These are phyloP conservation scores for Suricata suricatta DNA, from an alignment of 2,113 vertebrate species.

Conservation along the genomic window DNA sequence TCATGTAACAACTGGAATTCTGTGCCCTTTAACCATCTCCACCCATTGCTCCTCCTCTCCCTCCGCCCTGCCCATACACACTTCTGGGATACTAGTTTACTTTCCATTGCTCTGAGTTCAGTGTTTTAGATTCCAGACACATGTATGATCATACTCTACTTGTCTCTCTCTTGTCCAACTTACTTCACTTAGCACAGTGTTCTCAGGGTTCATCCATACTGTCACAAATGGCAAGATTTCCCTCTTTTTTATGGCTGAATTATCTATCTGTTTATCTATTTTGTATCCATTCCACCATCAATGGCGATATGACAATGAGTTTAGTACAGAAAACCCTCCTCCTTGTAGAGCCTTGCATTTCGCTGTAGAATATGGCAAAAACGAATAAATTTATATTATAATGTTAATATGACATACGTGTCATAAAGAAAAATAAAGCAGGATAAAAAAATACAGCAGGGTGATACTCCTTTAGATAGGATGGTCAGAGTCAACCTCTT, in stretches of 20 bases:
- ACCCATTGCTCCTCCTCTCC: not conserved
- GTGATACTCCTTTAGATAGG: not conserved
- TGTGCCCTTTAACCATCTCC: not conserved
- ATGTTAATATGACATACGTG: not conserved
- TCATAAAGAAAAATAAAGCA: constrained; percentile 35
- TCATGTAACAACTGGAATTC: not conserved
- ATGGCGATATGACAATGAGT: not conserved
- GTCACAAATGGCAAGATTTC: not conserved
- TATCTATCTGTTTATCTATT: no score
- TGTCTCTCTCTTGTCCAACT: not conserved
- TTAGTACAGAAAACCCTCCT: not conserved
- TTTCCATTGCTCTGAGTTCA: not conserved
- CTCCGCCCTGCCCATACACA: not conserved
- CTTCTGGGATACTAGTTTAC: not conserved
- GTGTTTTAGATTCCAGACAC: not conserved
- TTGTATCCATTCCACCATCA: not conserved
- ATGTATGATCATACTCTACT: not conserved
- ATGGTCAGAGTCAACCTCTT: not conserved
- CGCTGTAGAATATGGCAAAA: not conserved
- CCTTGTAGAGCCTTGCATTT: not conserved
- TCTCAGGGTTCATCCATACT: not conserved
- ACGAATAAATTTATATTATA: not conserved
- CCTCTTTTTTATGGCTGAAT: not conserved
- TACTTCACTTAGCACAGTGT: not conserved
- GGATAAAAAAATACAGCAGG: not conserved